Base-by-base conservation (phyloP, 2,113 vertebrate species). In the Epinephelus cyanopodus region DNA sequence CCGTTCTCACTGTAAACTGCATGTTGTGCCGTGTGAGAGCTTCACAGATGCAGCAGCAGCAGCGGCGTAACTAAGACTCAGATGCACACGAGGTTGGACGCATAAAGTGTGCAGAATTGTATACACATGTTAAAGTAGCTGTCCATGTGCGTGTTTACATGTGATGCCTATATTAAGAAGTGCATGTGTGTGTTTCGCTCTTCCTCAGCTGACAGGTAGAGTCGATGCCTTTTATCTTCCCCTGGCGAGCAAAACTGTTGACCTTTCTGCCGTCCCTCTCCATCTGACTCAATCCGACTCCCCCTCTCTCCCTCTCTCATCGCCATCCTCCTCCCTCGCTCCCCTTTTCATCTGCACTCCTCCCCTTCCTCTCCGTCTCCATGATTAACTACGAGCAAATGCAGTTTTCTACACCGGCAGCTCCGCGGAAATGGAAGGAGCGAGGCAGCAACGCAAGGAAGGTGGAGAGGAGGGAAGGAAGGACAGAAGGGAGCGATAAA, bases 161-260 rank as follows among this genome's bases (percentile, higher is more conserved):
- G 66, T 52, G 75, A 60, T 23, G 2, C 27, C 65, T 61, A 54
- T 70, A 45, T 70, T 53, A 62, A 62, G 50, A 53, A 50, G 45
- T 63, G 58, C 18, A 29, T 53, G 77, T 79, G 64, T 76, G 74
- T 50, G 39, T 64, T 10, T 27, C 47, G 63, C 64, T 82, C 56
- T 56, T 53, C 19, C 56, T 42, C 64, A 17, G 54, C 53, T 33
- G 80, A 69, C 66, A 66, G 66, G 50, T 76, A 37, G 23, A 83
- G 67, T 78, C 29, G 75, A 73, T 47, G 37, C 56, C 62, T 84
- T 84, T 84, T 62, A 78, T 79, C 75, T 71, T 65, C 66, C 67
- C 66, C 48, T 50, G 29, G 12, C 8, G 45, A 73, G 33, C 47
- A 48, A 62, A 84, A 56, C 48, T 56, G 75, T 68, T 62, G 61